phyloP scores from a whole-genome alignment of 2,113 vertebrate species.

The Mobula birostris region DNA sequence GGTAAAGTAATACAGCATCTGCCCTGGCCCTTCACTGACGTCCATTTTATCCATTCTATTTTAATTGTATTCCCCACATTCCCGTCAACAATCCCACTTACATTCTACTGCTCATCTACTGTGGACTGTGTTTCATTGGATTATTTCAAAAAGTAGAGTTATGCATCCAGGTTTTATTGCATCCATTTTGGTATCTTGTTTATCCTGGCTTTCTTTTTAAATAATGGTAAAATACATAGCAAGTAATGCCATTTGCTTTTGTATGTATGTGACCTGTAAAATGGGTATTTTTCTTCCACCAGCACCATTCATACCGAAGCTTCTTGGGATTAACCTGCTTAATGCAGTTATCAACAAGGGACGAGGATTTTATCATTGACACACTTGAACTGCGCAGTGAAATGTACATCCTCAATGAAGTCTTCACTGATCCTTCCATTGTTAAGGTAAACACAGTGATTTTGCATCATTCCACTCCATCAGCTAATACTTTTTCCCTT shows the following conservation, averaged over 20 bases:
- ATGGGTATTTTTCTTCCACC: neutral
- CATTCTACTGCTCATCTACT: no score
- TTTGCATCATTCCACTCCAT: neutral
- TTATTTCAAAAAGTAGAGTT: neutral
- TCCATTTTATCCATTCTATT: no score
- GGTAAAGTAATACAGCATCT: no score
- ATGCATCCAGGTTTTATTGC: no score
- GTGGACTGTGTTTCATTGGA: neutral
- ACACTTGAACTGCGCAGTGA: slow-evolving; percentile 78
- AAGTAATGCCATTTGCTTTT: neutral
- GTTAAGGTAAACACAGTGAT: slow-evolving; percentile 72
- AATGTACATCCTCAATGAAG: slow-evolving; percentile 85
- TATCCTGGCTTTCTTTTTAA: no score
- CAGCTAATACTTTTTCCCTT: neutral
- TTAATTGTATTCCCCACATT: no score
- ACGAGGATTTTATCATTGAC: slow-evolving; percentile 89
- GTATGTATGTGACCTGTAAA: no score
- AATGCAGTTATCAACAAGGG: slow-evolving; percentile 90
- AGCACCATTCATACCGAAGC: slow-evolving; percentile 96
- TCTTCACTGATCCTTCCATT: slow-evolving; percentile 77
- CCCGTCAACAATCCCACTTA: no score
- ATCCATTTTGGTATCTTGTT: neutral
- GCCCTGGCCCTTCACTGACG: no score
- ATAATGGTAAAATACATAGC: no score
- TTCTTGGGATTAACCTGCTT: slow-evolving; percentile 88